Conservation (phyloP, 1,140 invertebrate genomes). For the Diorhabda elongata region DNA sequence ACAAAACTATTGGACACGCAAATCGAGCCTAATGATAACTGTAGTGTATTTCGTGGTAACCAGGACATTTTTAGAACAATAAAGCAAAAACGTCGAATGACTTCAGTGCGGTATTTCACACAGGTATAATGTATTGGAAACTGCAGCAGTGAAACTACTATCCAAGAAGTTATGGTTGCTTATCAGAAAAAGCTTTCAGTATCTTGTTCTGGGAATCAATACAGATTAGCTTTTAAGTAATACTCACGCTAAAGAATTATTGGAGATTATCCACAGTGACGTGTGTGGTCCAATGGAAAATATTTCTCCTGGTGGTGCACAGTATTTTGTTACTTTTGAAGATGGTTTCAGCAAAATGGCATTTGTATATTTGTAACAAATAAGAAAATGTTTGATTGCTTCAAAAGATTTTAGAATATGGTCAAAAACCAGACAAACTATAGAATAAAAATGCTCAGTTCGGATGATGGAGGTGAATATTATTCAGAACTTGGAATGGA, state of each 20-base stretch:
- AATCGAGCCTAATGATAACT: too few relatives aligned
- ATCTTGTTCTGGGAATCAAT: not conserved
- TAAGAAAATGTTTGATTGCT: not conserved
- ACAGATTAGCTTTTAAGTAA: not conserved
- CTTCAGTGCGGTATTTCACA: constrained; percentile 35
- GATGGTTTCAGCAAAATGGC: not conserved
- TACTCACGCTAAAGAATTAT: not conserved
- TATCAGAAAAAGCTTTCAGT: constrained; percentile 1
- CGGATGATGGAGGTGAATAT: constrained; percentile 3
- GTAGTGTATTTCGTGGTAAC: constrained; percentile 38
- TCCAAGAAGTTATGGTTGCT: not conserved
- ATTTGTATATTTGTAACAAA: not conserved
- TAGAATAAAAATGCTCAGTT: not conserved
- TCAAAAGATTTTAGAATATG: not conserved
- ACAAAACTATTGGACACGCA: too few relatives aligned
- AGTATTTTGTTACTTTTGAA: not conserved
- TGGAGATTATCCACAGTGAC: not conserved
- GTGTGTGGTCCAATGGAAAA: too few relatives aligned
- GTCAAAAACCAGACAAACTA: not conserved
- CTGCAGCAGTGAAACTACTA: constrained; percentile 5
- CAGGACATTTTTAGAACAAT: constrained; percentile 31
- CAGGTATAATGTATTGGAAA: constrained; percentile 29
- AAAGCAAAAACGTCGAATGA: constrained; percentile 34
- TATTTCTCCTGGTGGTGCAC: too few relatives aligned
- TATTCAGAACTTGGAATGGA: constrained; percentile 31